Percentiles rank a stretch among this genome's conserved stretches.
These are phyloP conservation scores for Amiota communis DNA, from an alignment of 2,888 invertebrate species.

Conservation along the genomic window DNA sequence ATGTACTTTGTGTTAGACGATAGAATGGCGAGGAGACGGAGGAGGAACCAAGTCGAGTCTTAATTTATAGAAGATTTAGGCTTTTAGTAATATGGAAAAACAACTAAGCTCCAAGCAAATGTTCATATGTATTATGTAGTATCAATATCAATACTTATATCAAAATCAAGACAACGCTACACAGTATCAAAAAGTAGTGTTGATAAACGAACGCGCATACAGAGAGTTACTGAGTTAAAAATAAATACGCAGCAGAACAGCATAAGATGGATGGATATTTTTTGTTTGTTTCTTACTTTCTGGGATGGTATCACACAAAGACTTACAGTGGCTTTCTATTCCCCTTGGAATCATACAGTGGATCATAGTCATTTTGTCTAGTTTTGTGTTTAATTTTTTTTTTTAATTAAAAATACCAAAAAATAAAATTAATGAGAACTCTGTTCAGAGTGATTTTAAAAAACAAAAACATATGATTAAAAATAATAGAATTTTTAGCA, in stretches of 20 bases:
- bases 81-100: too few relatives aligned
- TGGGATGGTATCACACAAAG: slow-evolving; percentile 48
- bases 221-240: background rate
- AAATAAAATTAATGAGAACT: background rate
- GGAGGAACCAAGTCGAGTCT: too few relatives aligned
- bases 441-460: background rate
- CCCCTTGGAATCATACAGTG: slow-evolving; percentile 73
- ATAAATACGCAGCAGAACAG: background rate
- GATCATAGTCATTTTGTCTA: slow-evolving; percentile 72
- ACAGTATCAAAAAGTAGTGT: background rate
- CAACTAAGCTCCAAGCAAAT: too few relatives aligned
- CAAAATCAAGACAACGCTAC: too few relatives aligned
- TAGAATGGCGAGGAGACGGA: too few relatives aligned
- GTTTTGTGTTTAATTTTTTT: slow-evolving; percentile 9
- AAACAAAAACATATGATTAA: background rate
- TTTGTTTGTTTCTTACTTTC: slow-evolving; percentile 28
- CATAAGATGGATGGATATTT: background rate
- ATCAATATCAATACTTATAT: too few relatives aligned
- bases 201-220: too few relatives aligned
- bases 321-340: slow-evolving; percentile 73
- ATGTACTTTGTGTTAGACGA: too few relatives aligned
- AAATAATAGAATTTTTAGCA: slow-evolving; percentile 17
- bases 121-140: too few relatives aligned
- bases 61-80: too few relatives aligned
- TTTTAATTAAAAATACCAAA: background rate